These are phyloP conservation scores for Chaetorhynchus papuensis DNA, from an alignment of 2,113 vertebrate species.

Conservation along the genomic window DNA sequence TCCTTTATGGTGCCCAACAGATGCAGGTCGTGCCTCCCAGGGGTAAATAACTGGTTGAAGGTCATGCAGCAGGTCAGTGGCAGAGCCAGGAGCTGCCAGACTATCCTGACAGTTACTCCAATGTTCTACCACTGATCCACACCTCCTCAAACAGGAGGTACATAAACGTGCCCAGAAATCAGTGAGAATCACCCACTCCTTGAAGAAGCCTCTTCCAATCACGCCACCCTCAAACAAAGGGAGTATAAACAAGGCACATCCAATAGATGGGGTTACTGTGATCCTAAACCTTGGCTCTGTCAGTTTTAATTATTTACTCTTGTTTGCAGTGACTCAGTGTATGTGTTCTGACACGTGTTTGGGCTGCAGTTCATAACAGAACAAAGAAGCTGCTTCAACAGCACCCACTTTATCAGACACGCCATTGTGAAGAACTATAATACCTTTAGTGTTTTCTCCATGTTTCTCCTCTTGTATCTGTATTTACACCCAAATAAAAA, in stretches of 20 bases:
- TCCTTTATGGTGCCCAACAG: not conserved
- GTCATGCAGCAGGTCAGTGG: not conserved
- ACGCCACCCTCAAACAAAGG: not conserved
- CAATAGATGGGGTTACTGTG: not conserved
- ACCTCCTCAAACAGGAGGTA: not conserved
- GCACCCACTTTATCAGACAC: not conserved
- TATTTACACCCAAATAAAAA: not conserved
- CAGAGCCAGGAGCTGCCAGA: not conserved
- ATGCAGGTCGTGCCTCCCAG: not conserved
- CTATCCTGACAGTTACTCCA: not conserved
- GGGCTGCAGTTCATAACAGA: not conserved
- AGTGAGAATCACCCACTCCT: not conserved
- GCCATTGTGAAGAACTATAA: not conserved
- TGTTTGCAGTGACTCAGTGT: not conserved
- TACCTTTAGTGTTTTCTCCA: not conserved
- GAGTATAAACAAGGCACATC: not conserved
- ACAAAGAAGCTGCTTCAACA: not conserved
- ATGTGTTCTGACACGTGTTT: not conserved
- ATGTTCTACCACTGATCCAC: not conserved
- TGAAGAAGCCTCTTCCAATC: not conserved
- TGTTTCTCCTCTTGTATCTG: not conserved
- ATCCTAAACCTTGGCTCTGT: not conserved
- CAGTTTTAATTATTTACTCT: not conserved
- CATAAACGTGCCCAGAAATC: not conserved
- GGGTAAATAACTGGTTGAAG: not conserved